A percentile compares a stretch with the other conserved stretches of the same genome.
phyloP scores from a whole-genome alignment of 2,888 invertebrate genomes.

The Scrobipalpa costella region DNA sequence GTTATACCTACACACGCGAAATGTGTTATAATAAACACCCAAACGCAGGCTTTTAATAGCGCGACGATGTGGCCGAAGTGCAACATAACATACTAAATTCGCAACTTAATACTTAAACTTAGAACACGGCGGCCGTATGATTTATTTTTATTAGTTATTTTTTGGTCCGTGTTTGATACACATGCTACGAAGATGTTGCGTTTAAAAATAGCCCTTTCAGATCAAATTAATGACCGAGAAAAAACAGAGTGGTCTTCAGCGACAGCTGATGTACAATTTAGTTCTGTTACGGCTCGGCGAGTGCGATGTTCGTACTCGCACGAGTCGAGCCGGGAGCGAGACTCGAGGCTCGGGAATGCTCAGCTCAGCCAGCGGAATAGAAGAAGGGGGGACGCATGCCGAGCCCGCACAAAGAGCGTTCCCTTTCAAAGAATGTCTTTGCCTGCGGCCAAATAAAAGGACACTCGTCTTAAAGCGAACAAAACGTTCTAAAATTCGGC shows the following conservation, averaged over 20 bases:
- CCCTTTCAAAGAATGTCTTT: constrained; percentile 69
- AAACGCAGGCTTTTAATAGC: constrained; percentile 76
- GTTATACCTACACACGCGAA: constrained; percentile 72
- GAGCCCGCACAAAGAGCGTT: constrained; percentile 62
- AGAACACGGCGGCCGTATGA: constrained; percentile 58
- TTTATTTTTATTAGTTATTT: constrained; percentile 64
- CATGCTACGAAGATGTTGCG: constrained; percentile 61
- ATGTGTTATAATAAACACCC: constrained; percentile 79
- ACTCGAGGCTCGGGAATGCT: too few species aligned
- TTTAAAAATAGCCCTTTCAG: constrained; percentile 54
- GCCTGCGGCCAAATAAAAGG: constrained; percentile 62
- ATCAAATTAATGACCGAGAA: constrained; percentile 51
- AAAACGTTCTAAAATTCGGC: constrained; percentile 66
- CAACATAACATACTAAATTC: constrained; percentile 60
- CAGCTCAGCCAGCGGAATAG: too few species aligned
- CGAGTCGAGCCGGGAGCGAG: constrained; percentile 17
- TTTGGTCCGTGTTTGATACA: constrained; percentile 53
- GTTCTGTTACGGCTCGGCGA: constrained; percentile 6
- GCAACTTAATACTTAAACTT: constrained; percentile 67
- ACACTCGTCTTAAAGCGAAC: constrained; percentile 58
- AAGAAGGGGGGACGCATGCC: constrained; percentile 37
- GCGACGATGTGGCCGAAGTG: constrained; percentile 70
- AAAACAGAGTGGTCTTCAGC: constrained; percentile 38
- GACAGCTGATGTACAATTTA: constrained; percentile 41
- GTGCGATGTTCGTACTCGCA: constrained; percentile 15